phyloP scores from a whole-genome alignment of 2,797 vertebrate genomes.

The Pangasius macronema region DNA sequence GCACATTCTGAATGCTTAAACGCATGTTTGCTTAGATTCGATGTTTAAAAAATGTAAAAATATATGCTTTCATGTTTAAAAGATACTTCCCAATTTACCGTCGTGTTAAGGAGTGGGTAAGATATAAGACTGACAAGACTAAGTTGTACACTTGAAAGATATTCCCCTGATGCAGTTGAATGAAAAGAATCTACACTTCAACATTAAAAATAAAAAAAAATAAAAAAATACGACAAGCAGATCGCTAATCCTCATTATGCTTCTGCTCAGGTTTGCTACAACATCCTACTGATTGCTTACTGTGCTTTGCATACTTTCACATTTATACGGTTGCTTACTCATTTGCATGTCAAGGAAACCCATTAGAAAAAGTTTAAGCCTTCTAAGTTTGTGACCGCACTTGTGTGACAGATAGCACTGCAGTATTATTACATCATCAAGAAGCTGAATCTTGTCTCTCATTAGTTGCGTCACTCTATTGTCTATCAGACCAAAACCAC shows the following conservation, averaged over 20 bases:
- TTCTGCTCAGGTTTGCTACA: background rate
- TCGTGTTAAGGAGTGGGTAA: no score
- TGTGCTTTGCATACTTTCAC: background rate
- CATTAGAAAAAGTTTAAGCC: background rate
- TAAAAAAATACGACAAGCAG: background rate
- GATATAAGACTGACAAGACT: no score
- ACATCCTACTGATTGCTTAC: background rate
- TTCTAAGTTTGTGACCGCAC: background rate
- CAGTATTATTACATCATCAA: constrained; percentile 6
- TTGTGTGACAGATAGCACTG: background rate
- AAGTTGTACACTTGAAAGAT: no score
- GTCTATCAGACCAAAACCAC: constrained; percentile 1
- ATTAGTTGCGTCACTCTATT: background rate
- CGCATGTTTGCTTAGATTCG: no score
- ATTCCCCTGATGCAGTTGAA: background rate
- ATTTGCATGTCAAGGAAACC: constrained; percentile 29
- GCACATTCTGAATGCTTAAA: background rate
- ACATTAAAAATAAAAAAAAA: background rate
- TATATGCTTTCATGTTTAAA: background rate
- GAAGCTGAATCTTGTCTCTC: constrained; percentile 1
- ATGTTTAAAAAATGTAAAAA: background rate
- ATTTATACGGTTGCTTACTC: background rate
- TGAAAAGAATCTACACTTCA: background rate
- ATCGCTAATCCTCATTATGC: constrained; percentile 21
- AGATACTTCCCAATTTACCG: no score